Conservation (phyloP, 2,797 vertebrate species). For the Sebastolobus altivelis region DNA sequence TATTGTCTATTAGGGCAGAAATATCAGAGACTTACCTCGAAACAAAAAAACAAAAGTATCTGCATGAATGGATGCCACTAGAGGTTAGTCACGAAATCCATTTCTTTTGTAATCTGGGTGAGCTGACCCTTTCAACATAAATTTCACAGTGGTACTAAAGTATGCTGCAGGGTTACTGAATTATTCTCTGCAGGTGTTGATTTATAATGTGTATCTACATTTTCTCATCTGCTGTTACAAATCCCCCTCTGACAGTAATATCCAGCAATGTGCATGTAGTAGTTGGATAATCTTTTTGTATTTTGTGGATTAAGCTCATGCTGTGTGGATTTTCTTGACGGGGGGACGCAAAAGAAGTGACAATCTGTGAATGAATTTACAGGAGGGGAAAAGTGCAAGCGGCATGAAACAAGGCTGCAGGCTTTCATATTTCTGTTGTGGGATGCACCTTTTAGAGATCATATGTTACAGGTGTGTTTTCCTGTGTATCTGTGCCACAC, state of each 20-base stretch:
- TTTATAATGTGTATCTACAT: constrained; percentile 39
- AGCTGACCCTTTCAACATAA: not conserved
- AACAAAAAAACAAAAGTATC: not conserved
- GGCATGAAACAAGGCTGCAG: not conserved
- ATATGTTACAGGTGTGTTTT: constrained; percentile 38
- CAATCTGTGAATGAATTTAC: constrained; percentile 64
- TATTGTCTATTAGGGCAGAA: not conserved
- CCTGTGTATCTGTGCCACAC: not conserved
- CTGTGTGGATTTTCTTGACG: constrained; percentile 68
- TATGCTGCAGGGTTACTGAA: constrained; percentile 14
- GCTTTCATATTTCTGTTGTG: not conserved
- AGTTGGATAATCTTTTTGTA: constrained; percentile 71
- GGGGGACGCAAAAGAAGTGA: constrained; percentile 18
- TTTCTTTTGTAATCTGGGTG: not conserved
- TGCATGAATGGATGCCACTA: not conserved
- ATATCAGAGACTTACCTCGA: not conserved
- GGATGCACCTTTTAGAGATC: not conserved
- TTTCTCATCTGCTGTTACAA: constrained; percentile 50
- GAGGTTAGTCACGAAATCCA: not conserved
- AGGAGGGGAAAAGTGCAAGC: not conserved
- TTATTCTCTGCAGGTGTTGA: constrained; percentile 26
- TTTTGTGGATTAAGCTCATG: constrained; percentile 66
- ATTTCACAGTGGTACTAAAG: not conserved
- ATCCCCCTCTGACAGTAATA: constrained; percentile 63
- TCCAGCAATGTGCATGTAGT: constrained; percentile 47